phyloP scores from a whole-genome alignment of 2,888 invertebrate species.

The Dryococelus australis region DNA sequence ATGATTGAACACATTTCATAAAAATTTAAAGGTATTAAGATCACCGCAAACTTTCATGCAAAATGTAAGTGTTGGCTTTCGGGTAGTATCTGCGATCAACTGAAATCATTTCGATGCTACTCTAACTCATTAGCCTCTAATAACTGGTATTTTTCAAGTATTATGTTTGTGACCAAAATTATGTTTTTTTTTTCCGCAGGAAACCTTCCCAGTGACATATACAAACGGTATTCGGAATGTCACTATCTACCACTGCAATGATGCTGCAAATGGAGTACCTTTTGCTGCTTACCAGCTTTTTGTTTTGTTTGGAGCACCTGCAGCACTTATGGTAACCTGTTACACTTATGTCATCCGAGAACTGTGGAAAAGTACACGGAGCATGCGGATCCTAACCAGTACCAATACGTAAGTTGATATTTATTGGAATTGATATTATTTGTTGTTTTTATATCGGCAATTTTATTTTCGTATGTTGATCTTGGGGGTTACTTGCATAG shows the following conservation, averaged over 20 bases:
- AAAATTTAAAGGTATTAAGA: too few relatives aligned
- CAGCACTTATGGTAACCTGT: conserved; percentile 56
- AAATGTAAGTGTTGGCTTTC: too few relatives aligned
- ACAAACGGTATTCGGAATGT: conserved; percentile 54
- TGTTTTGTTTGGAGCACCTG: conserved; percentile 55
- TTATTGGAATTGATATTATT: too few relatives aligned
- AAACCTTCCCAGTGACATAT: conserved; percentile 51
- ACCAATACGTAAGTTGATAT: conserved; percentile 25
- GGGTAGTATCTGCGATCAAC: too few relatives aligned
- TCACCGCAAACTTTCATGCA: too few relatives aligned
- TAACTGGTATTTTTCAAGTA: too few relatives aligned
- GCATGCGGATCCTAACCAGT: conserved; percentile 56
- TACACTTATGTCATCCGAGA: conserved; percentile 57
- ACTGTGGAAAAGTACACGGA: conserved; percentile 57
- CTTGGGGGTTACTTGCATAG: too few relatives aligned
- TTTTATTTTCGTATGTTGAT: too few relatives aligned
- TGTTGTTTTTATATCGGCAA: too few relatives aligned
- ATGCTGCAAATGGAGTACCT: conserved; percentile 48
- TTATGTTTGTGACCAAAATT: not conserved
- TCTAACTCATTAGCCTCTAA: too few relatives aligned
- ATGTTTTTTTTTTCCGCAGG: conserved; percentile 48
- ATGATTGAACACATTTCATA: too few relatives aligned
- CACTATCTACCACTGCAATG: conserved; percentile 55
- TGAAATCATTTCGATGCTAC: too few relatives aligned
- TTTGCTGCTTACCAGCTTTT: conserved; percentile 56